Base-by-base conservation (phyloP, 1,140 invertebrate species). In the Ridgeia piscesae region DNA sequence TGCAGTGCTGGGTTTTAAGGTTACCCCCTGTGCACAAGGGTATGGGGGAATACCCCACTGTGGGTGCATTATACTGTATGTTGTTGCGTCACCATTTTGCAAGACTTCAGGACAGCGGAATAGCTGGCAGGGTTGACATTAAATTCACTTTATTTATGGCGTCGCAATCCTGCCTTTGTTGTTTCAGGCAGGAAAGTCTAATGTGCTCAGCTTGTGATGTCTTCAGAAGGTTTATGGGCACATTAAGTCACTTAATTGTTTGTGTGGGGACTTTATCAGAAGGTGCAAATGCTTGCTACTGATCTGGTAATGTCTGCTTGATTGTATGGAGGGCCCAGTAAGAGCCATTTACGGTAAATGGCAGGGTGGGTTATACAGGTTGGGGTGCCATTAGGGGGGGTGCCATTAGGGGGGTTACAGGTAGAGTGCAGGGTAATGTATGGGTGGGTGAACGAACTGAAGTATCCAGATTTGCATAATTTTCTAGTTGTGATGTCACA, bases 201-300 rank as follows among this genome's bases (percentile, higher is more conserved):
- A 77, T 77, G 58, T 21, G 17, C 58, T 77, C 58, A 77, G 58
- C 58, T 77, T 31, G 17, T 77, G 27, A 77, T 77, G 58, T 77
- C 58, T 77, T 21, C 27, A 21, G 58, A 4, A 21, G 6, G 8
- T 77, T 77, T 77, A 77, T 77, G 58, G 27, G 8, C 58, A 77
- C 58, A 77, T 77, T 77, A 77, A 77, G 17, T 77, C 58, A 77
- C 58, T 77, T 77, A 77, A 77, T 77, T 77, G 58, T 77, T 77
- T 77, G 58, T 77, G 27, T 42, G 58, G 58, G 58, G 58, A 77
- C 17, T 77, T 77, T 77, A 77, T 77, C 17, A 77, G 58, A 77
- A 77, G 58, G 17, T 77, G 58, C 58, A 77, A 77, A 77, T 77
- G 58, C 42, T 77, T 17, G 58, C 58, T 31, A 77, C 58, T 77